Conservation (phyloP, 2,113 vertebrate genomes). For the Abramis brama region DNA sequence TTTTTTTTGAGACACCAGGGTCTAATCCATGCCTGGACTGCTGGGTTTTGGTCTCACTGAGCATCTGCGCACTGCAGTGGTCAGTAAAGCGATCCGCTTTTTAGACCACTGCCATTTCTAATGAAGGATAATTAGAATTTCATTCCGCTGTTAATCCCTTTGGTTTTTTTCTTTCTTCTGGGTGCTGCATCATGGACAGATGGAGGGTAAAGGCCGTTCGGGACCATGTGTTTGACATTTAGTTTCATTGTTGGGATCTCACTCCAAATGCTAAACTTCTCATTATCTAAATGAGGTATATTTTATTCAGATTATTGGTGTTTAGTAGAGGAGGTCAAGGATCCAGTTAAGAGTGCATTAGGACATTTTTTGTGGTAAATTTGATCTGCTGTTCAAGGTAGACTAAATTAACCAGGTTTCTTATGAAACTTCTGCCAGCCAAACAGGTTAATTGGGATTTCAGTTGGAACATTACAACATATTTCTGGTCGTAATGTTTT, state of each 20-base stretch:
- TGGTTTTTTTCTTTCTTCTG: not conserved
- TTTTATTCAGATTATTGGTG: slow-evolving; percentile 17
- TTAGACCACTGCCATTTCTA: slow-evolving; percentile 44
- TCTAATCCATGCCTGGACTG: slow-evolving; percentile 41
- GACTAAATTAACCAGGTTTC: slow-evolving; percentile 20
- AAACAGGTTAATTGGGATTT: slow-evolving; percentile 11
- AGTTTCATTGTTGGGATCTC: not conserved
- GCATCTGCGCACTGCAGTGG: slow-evolving; percentile 4
- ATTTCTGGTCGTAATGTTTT: not conserved
- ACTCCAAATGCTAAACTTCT: not conserved
- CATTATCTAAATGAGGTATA: not conserved
- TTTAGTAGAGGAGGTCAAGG: not conserved
- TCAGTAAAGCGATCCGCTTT: slow-evolving; percentile 48
- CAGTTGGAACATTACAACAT: not conserved
- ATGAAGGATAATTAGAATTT: slow-evolving; percentile 48
- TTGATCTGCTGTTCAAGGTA: not conserved
- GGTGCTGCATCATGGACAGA: slow-evolving; percentile 23
- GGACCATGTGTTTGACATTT: slow-evolving; percentile 22
- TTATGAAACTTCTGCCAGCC: not conserved
- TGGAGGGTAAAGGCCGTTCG: slow-evolving; percentile 1
- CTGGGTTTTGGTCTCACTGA: slow-evolving; percentile 22
- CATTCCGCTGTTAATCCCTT: slow-evolving; percentile 15
- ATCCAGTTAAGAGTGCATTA: not conserved
- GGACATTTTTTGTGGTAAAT: not conserved
- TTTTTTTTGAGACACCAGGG: not conserved